Percentiles rank a stretch among this genome's conserved stretches.
These are phyloP conservation scores for Geotrypetes seraphini DNA, from an alignment of 2,797 vertebrate genomes.

Conservation along the genomic window DNA sequence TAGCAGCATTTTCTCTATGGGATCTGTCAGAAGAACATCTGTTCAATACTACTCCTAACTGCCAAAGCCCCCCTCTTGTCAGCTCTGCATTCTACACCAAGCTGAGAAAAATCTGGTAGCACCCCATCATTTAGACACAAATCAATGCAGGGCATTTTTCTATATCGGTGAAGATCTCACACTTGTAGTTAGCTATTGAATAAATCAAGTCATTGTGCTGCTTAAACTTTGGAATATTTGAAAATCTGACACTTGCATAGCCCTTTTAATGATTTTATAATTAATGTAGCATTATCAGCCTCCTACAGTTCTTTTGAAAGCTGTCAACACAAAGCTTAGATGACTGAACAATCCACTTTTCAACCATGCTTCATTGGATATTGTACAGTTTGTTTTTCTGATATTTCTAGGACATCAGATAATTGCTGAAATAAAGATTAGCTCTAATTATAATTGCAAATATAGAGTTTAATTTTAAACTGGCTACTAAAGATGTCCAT, in stretches of 20 bases:
- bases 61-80: background rate
- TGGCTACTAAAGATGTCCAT: too few species aligned
- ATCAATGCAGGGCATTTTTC: background rate
- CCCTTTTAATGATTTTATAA: background rate
- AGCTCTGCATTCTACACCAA: slow-evolving; percentile 10
- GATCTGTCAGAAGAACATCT: slow-evolving; percentile 1
- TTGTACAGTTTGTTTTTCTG: too few species aligned
- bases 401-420: too few species aligned
- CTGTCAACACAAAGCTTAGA: background rate
- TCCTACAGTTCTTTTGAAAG: background rate
- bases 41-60: slow-evolving; percentile 4
- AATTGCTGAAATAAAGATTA: too few species aligned
- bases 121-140: background rate
- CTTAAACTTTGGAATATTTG: background rate
- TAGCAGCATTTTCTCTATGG: slow-evolving; percentile 2
- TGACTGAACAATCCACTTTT: too few species aligned
- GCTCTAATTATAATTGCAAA: too few species aligned
- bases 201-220: background rate
- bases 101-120: background rate
- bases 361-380: too few species aligned
- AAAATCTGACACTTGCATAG: background rate
- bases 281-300: slow-evolving; percentile 1
- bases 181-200: slow-evolving; percentile 1
- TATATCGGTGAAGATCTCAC: slow-evolving; percentile 3
- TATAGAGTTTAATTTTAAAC: too few species aligned